Conservation (phyloP, 2,888 invertebrate species). For the Stegophylla sp. region DNA sequence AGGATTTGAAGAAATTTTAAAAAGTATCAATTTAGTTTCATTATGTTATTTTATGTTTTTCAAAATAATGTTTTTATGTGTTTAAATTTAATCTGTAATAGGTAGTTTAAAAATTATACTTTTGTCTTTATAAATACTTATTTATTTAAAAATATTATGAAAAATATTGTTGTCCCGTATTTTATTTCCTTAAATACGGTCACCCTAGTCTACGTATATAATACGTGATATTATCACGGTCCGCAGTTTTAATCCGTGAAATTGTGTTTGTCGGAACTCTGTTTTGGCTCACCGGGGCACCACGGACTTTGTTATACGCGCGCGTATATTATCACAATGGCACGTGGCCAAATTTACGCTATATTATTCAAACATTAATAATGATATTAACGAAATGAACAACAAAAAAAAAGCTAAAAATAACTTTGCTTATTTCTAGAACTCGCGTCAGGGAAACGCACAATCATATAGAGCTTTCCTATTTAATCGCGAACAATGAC, state of each 20-base stretch:
- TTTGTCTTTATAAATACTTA: no score
- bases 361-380: conserved; percentile 16
- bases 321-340: conserved; percentile 13
- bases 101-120: no score
- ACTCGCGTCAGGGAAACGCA: not conserved
- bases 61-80: no score
- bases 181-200: no score
- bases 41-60: no score
- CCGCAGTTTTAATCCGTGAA: conserved; percentile 24
- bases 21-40: no score
- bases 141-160: no score
- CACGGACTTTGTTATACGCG: conserved; percentile 1
- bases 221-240: no score
- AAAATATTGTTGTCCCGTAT: no score
- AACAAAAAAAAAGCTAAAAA: not conserved
- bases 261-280: conserved; percentile 13
- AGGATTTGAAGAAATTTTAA: no score
- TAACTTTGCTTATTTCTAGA: not conserved
- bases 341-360: conserved; percentile 5
- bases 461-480: not conserved
- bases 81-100: no score
- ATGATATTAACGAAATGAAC: not conserved
- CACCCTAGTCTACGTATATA: no score
- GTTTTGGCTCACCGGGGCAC: conserved; percentile 33
- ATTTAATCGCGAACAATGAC: not conserved